Percentiles rank a stretch among this genome's conserved stretches.
Conservation (phyloP, 2,797 vertebrate species). For the Menidia menidia region DNA sequence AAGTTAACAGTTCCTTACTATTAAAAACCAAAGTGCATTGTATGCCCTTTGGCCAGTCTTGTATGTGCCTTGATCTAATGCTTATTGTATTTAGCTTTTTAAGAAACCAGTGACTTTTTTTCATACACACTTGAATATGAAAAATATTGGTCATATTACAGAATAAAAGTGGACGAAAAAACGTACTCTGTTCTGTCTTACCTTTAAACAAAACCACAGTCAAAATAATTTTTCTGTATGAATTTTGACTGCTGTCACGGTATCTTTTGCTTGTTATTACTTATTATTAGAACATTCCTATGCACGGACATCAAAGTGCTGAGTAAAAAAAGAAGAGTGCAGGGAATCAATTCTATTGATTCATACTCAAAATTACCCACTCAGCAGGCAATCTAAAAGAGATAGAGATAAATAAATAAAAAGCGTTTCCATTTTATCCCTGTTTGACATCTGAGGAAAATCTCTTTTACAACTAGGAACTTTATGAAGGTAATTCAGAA, state of each 20-base stretch:
- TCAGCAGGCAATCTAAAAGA: constrained; percentile 31
- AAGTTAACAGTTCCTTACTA: constrained; percentile 91
- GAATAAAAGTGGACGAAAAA: constrained; percentile 93
- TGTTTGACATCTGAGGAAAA: constrained; percentile 24
- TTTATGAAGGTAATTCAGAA: constrained; percentile 48
- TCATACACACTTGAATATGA: constrained; percentile 97
- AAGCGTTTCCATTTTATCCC: constrained; percentile 26
- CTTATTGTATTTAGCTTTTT: constrained; percentile 99
- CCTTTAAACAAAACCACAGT: constrained; percentile 28
- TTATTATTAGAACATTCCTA: constrained; percentile 13
- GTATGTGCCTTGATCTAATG: constrained; percentile 99
- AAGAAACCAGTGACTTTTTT: constrained; percentile 95
- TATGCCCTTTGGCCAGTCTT: constrained; percentile 99
- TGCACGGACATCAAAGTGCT: constrained; percentile 16
- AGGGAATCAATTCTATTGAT: constrained; percentile 29
- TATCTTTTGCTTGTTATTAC: constrained; percentile 14
- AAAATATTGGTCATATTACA: constrained; percentile 98
- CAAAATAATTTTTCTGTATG: constrained; percentile 13
- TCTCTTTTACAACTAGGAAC: constrained; percentile 25
- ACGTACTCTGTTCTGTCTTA: constrained; percentile 77
- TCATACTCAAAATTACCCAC: constrained; percentile 37
- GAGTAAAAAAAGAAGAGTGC: constrained; percentile 21
- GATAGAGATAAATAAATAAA: constrained; percentile 35
- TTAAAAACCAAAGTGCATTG: constrained; percentile 99
- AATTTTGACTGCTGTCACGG: constrained; percentile 13